phyloP scores from a whole-genome alignment of 2,797 vertebrate genomes.

The Miichthys miiuy region DNA sequence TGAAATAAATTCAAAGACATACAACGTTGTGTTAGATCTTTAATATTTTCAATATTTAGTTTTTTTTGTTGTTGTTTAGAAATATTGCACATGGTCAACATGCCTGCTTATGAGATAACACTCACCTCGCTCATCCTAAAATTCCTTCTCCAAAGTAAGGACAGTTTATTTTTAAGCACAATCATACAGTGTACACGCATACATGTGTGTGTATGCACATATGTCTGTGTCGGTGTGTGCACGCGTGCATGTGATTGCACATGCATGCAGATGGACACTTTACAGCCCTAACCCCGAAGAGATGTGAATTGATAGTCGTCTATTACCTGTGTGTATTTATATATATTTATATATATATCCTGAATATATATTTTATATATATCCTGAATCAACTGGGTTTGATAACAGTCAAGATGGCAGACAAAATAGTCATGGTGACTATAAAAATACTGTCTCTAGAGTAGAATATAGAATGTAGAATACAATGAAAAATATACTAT shows the following conservation, averaged over 20 bases:
- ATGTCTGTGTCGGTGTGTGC: conserved; percentile 81
- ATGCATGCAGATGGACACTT: conserved; percentile 75
- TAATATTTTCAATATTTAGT: conserved; percentile 89
- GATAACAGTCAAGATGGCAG: conserved; percentile 82
- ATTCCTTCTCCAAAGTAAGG: conserved; percentile 87
- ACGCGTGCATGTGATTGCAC: conserved; percentile 76
- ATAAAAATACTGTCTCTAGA: conserved; percentile 85
- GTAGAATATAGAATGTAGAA: conserved; percentile 76
- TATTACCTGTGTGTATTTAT: conserved; percentile 66
- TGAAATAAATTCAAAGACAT: conserved; percentile 60
- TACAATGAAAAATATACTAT: conserved; percentile 81
- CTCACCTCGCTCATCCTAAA: conserved; percentile 85
- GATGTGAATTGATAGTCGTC: conserved; percentile 72
- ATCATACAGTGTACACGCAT: conserved; percentile 87
- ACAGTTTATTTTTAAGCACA: conserved; percentile 87
- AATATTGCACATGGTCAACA: conserved; percentile 92
- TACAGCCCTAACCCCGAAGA: conserved; percentile 74
- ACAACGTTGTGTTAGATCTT: conserved; percentile 86
- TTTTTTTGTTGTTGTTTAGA: conserved; percentile 86
- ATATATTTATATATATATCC: conserved; percentile 57
- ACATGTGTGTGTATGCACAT: conserved; percentile 82
- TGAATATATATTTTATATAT: conserved; percentile 73
- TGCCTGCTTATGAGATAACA: conserved; percentile 87
- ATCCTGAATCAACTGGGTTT: conserved; percentile 80
- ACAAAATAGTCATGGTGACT: conserved; percentile 81